A percentile compares a stretch with the other conserved stretches of the same genome.
Evolutionary conservation across 2,113 vertebrate genomes (phyloP).

Genomic region (Lampris megalopsis): DNA sequence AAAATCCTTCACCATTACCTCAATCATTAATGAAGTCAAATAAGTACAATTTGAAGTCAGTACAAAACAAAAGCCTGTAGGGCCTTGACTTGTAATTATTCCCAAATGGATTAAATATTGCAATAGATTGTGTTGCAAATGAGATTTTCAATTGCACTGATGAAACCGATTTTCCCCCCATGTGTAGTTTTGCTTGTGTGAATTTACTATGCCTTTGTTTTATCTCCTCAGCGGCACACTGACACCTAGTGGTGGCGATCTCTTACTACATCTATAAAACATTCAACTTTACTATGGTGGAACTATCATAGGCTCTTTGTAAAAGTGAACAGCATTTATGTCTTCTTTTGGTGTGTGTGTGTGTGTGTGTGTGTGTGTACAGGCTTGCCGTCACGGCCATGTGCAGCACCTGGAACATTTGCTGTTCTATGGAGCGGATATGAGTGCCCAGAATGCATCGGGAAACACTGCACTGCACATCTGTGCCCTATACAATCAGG

Average conservation of each 20-base stretch:
- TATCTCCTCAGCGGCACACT: conserved; percentile 54
- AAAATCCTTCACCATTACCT: background rate
- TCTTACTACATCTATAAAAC: conserved; percentile 15
- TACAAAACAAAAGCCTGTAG: background rate
- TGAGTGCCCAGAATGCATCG: conserved; percentile 88
- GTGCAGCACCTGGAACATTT: conserved; percentile 89
- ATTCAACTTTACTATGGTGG: background rate
- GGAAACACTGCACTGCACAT: conserved; percentile 90
- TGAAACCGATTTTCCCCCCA: background rate
- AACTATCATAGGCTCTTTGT: background rate
- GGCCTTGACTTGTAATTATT: background rate
- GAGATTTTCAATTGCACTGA: background rate
- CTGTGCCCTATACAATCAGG: conserved; percentile 93
- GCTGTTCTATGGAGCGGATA: conserved; percentile 89
- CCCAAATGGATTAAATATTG: background rate
- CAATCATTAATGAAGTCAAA: background rate
- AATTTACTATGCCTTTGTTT: background rate
- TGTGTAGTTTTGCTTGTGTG: background rate
- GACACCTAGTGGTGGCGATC: conserved; percentile 55
- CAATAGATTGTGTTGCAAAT: background rate
- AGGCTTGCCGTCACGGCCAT: conserved; percentile 87
- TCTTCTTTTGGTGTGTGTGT: background rate
- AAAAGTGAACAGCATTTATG: background rate
- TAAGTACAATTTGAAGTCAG: background rate
- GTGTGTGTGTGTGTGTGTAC: conserved; percentile 53